A percentile compares a stretch with the other conserved stretches of the same genome.
phyloP scores from a whole-genome alignment of 2,888 invertebrate species.

The Gnatocerus cornutus region DNA sequence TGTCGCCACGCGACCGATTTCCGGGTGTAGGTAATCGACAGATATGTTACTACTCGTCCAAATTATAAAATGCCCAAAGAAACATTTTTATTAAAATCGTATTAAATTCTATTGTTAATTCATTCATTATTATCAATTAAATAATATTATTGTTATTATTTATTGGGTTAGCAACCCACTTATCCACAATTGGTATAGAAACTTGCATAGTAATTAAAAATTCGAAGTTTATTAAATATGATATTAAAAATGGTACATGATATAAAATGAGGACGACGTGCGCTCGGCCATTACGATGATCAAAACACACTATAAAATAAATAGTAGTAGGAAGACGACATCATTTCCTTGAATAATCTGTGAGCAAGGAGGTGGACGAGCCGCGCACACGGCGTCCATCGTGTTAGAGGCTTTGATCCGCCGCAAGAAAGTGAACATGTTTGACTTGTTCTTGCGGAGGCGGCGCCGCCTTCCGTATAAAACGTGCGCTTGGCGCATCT shows the following conservation, averaged over 20 bases:
- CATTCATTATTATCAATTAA: constrained; percentile 67
- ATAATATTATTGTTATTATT: constrained; percentile 69
- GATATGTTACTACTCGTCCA: constrained; percentile 60
- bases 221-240: constrained; percentile 70
- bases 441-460: constrained; percentile 34
- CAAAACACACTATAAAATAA: constrained; percentile 55
- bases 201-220: constrained; percentile 69
- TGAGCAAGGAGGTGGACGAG: constrained; percentile 61
- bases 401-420: constrained; percentile 47
- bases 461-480: constrained; percentile 59
- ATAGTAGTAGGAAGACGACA: constrained; percentile 63
- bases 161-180: constrained; percentile 62
- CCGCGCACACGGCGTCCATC: constrained; percentile 65
- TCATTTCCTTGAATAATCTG: constrained; percentile 60
- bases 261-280: constrained; percentile 69
- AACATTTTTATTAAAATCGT: constrained; percentile 70
- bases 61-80: constrained; percentile 69
- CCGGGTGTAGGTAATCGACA: constrained; percentile 46
- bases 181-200: constrained; percentile 65
- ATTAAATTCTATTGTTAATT: constrained; percentile 70
- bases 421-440: constrained; percentile 39
- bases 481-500: constrained; percentile 63
- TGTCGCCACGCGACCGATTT: constrained; percentile 49
- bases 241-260: constrained; percentile 71
- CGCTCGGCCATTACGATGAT: constrained; percentile 59